A percentile compares a stretch with the other conserved stretches of the same genome.
These are phyloP conservation scores for Mizuhopecten yessoensis DNA, from an alignment of 1,140 invertebrate species.

Conservation along the genomic window DNA sequence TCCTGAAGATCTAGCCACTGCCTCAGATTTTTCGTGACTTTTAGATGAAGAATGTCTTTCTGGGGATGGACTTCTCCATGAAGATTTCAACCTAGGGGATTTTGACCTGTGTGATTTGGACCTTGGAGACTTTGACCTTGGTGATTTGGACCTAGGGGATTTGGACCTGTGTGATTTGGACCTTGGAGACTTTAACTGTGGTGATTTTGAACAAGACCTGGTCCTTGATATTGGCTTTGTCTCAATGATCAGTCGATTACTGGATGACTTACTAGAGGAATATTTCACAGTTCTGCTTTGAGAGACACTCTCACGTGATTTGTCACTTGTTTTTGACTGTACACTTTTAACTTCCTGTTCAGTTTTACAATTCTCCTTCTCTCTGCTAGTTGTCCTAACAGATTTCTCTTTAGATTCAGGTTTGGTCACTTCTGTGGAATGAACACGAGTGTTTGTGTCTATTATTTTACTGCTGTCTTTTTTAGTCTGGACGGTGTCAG, in stretches of 20 bases:
- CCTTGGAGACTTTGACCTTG: not conserved
- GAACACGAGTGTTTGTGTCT: not conserved
- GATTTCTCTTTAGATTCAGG: not conserved
- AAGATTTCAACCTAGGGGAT: constrained; percentile 7
- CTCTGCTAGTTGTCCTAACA: not conserved
- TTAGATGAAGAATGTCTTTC: constrained; percentile 22
- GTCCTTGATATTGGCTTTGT: constrained; percentile 41
- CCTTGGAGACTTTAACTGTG: not conserved
- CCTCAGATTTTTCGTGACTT: not conserved
- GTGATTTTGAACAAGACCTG: not conserved
- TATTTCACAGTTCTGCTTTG: constrained; percentile 41
- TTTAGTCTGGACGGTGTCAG: not conserved
- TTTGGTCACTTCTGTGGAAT: not conserved
- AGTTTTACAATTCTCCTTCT: not conserved
- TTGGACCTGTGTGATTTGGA: constrained; percentile 26
- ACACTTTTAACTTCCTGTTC: not conserved
- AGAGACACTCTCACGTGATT: not conserved
- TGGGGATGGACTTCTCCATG: not conserved
- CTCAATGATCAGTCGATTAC: not conserved
- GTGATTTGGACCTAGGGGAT: not conserved
- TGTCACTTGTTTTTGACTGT: not conserved
- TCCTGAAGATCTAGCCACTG: not conserved
- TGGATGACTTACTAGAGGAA: not conserved
- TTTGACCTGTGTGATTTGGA: constrained; percentile 23
- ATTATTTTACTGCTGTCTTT: not conserved